Conservation (phyloP, 2,113 vertebrate genomes). For the Bos indicus region DNA sequence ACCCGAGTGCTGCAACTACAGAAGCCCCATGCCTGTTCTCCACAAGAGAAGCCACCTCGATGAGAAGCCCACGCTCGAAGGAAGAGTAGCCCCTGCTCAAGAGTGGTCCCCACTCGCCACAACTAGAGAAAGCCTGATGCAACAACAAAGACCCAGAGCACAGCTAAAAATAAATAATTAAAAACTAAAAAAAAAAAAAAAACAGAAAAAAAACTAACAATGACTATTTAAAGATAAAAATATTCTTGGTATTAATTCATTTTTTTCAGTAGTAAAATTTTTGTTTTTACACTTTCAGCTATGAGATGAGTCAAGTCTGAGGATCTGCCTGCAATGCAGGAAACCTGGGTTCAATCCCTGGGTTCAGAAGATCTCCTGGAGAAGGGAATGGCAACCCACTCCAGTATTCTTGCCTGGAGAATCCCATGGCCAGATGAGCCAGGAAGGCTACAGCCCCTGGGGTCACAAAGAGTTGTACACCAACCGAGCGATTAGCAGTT, state of each 20-base stretch:
- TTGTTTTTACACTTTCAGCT: background rate
- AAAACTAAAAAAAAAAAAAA: background rate
- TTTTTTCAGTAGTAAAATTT: background rate
- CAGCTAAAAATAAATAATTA: background rate
- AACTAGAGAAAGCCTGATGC: background rate
- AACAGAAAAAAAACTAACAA: background rate
- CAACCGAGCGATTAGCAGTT: accelerated
- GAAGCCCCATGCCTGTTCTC: background rate
- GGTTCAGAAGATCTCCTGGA: background rate
- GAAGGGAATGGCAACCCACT: background rate
- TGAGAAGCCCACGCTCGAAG: accelerated
- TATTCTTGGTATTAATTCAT: background rate
- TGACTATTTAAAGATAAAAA: background rate
- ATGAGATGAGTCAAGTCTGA: background rate
- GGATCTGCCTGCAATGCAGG: background rate
- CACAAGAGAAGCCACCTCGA: background rate
- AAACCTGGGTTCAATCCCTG: background rate
- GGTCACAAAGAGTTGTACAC: background rate
- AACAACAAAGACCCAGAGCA: background rate
- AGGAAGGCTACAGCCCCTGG: background rate
- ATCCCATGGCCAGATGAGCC: background rate
- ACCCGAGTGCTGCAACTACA: background rate
- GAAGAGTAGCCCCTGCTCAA: background rate
- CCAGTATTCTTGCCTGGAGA: background rate
- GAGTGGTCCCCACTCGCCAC: background rate